Evolutionary conservation across 2,797 vertebrate species (phyloP), one percentile per base, ranked within the genome.

Genomic region (Amniataba percoides): DNA sequence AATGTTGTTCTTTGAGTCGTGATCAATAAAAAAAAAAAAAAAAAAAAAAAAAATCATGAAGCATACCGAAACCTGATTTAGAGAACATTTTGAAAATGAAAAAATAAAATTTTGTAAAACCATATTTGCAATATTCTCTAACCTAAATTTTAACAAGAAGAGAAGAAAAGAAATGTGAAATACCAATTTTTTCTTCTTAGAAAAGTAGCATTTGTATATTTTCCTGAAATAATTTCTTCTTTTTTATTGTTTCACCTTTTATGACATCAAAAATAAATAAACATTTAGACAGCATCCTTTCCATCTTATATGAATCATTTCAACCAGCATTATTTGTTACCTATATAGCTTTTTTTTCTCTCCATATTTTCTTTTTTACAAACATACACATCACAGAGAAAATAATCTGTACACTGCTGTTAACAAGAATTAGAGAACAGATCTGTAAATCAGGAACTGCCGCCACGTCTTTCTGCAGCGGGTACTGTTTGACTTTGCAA

Each of bases 201-300:
- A 85, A 86, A 87, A 70, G 74, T 74, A 77, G 76, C 66, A 83
- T 85, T 84, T 81, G 80, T 83, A 82, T 79, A 76, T 83, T 66
- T 75, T 73, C 74, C 72, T 83, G 76, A 87, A 87, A 88, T 88
- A 70, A 88, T 90, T 89, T 88, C 70, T 86, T 62, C 10, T 83
- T 77, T 82, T 90, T 92, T 91, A 85, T 88, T 85, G 69, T 84
- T 92, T 88, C 43, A 80, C 83, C 68, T 90, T 86, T 87, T 80
- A 80, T 80, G 84, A 92, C 93, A 92, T 94, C 90, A 94, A 95
- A 95, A 95, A 95, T 95, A 95, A 94, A 94, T 94, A 86, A 89
- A 92, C 88, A 93, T 93, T 94, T 94, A 77, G 74, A 88, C 79
- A 93, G 82, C 89, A 83, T 85, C 71, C 80, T 93, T 66, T 93